Base-by-base conservation (phyloP, 2,888 invertebrate genomes). In the Phoenoteleia sp. region DNA sequence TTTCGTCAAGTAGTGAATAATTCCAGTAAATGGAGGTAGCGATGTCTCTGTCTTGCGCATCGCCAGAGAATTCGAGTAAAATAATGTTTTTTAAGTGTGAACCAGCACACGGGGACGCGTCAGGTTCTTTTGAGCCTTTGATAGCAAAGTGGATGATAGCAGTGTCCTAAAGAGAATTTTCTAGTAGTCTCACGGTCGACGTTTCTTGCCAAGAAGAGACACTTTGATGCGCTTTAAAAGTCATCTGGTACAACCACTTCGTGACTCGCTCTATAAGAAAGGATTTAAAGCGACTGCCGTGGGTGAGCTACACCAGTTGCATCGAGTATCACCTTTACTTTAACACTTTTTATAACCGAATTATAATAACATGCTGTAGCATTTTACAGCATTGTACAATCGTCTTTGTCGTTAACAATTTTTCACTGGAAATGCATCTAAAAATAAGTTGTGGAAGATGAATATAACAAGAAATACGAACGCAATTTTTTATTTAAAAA, bases 91-190 rank as follows among this genome's bases (percentile, higher is more conserved):
- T 86, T 84, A 87, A 86, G 87, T 84, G 84, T 72, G 72, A 81
- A 85, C 81, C 54, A 72, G 71, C 66, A 84, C 64, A 83, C 80
- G 75, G 27, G 58, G 71, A 71, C 82, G 77, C 64, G 85, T 85
- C 75, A 85, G 83, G 64, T 84, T 77, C 84, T 85, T 33, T 76
- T 80, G 80, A 86, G 71, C 77, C 60, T 71, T 77, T 69, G 71
- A 84, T 64, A 56, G 79, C 33, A 71, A 87, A 82, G 88, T 87
- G 85, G 87, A 91, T 92, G 91, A 83, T 83, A 77, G 91, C 91
- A 91, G 88, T 86, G 84, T 88, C 90, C 91, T 92, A 93, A 93
- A 93, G 93, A 92, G 93, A 93, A 93, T 93, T 91, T 90, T 87
- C 90, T 91, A 93, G 92, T 90, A 91, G 89, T 87, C 87, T 85